Percentiles rank a stretch among this genome's conserved stretches.
Conservation (phyloP, 2,113 vertebrate species). For the Martes martes region DNA sequence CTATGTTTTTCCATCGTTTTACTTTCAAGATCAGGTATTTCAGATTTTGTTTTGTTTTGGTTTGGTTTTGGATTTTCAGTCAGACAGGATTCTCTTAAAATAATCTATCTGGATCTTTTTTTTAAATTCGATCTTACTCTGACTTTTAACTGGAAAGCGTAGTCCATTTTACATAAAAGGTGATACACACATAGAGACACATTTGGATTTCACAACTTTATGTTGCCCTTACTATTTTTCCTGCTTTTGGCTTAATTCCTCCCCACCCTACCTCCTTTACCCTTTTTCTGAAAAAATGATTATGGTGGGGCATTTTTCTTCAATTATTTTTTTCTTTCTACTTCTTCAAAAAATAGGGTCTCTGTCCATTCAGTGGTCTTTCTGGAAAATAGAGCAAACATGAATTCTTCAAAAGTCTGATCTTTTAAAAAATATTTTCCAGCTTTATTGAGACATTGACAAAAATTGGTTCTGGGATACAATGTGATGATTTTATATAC, state of each 20-base stretch:
- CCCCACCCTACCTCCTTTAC: not conserved
- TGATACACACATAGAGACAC: not conserved
- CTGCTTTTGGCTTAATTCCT: not conserved
- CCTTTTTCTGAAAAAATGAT: not conserved
- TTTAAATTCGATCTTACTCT: not conserved
- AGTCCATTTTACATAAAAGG: not conserved
- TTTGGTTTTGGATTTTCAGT: not conserved
- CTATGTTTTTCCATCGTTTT: not conserved
- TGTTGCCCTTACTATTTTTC: not conserved
- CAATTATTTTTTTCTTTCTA: not conserved
- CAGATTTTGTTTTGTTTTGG: not conserved
- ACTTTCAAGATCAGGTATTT: not conserved
- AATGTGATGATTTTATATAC: not conserved
- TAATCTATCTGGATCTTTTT: not conserved
- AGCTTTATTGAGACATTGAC: not conserved
- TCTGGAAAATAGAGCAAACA: not conserved
- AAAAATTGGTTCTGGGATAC: not conserved
- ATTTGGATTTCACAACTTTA: not conserved
- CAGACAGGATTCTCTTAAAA: not conserved
- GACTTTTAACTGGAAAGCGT: not conserved
- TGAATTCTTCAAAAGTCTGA: not conserved
- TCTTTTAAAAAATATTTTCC: not conserved
- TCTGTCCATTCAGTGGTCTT: not conserved
- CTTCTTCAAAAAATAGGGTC: not conserved
- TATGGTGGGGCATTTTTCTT: not conserved